Conservation (phyloP, 2,113 vertebrate species). For the Leucopsar rothschildi region DNA sequence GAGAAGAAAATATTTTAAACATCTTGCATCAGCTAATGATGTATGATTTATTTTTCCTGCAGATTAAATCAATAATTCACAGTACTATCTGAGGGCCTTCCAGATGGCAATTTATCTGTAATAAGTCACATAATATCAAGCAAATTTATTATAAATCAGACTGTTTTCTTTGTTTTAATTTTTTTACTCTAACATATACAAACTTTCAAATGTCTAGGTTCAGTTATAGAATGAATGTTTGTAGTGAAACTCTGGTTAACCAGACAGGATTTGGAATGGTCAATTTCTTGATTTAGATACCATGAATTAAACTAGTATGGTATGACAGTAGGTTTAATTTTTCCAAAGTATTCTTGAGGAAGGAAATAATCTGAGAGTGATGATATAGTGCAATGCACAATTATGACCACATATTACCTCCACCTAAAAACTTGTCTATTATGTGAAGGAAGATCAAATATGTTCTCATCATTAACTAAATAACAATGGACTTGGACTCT, state of each 20-base stretch:
- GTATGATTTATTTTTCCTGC: conserved; percentile 33
- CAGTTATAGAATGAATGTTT: background rate
- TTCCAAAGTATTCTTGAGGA: background rate
- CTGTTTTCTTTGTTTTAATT: background rate
- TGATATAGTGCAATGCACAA: background rate
- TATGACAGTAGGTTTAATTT: background rate
- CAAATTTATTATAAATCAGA: conserved; percentile 46
- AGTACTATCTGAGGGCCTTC: conserved; percentile 74
- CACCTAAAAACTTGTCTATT: background rate
- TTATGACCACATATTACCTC: background rate
- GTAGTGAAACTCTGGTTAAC: background rate
- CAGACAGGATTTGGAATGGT: background rate
- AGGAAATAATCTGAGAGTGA: background rate
- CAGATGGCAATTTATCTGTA: conserved; percentile 71
- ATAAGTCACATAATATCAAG: conserved; percentile 73
- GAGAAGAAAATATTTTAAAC: conserved; percentile 29
- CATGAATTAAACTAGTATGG: background rate
- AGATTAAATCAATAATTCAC: conserved; percentile 80
- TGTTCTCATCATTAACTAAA: background rate
- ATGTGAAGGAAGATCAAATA: background rate
- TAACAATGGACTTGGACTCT: background rate
- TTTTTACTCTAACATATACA: background rate
- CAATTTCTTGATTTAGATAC: background rate
- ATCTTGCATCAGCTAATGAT: background rate
- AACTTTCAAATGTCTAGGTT: background rate